Percentiles rank a stretch among this genome's conserved stretches.
Evolutionary conservation across 2,888 invertebrate genomes (phyloP).

Genomic region (Zele albiditarsus): DNA sequence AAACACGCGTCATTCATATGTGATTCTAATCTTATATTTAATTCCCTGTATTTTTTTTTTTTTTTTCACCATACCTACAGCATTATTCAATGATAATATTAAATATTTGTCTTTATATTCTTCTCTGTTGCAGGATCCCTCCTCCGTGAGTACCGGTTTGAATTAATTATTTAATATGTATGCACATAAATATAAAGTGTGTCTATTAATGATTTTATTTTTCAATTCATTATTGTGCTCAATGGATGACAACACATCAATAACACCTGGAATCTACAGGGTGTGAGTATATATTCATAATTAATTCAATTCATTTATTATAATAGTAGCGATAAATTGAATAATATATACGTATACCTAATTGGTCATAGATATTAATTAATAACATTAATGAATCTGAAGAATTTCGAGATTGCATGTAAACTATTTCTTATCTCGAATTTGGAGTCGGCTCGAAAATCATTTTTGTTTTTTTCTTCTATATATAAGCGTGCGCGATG

Average conservation of each 20-base stretch:
- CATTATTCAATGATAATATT: constrained; percentile 32
- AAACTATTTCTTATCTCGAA: constrained; percentile 26
- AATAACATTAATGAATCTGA: constrained; percentile 29
- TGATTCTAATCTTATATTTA: constrained; percentile 4
- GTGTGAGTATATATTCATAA: constrained; percentile 36
- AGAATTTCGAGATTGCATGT: constrained; percentile 31
- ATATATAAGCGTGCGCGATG: constrained; percentile 14
- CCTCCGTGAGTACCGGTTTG: constrained; percentile 66
- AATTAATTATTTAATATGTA: constrained; percentile 4
- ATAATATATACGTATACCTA: neutral
- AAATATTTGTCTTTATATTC: constrained; percentile 46
- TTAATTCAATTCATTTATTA: constrained; percentile 15
- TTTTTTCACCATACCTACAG: neutral
- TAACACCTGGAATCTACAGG: constrained; percentile 20
- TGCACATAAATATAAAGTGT: neutral
- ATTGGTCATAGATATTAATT: constrained; percentile 6
- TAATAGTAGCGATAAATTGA: neutral
- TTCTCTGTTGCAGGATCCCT: constrained; percentile 71
- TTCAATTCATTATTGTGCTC: neutral
- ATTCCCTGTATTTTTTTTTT: neutral
- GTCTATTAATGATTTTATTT: constrained; percentile 2
- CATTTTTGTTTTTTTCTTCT: constrained; percentile 11
- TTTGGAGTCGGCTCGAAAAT: constrained; percentile 11
- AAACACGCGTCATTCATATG: constrained; percentile 24
- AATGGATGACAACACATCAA: constrained; percentile 2